phyloP scores from a whole-genome alignment of 2,797 vertebrate genomes.

The Hypotaenidia philippensis region DNA sequence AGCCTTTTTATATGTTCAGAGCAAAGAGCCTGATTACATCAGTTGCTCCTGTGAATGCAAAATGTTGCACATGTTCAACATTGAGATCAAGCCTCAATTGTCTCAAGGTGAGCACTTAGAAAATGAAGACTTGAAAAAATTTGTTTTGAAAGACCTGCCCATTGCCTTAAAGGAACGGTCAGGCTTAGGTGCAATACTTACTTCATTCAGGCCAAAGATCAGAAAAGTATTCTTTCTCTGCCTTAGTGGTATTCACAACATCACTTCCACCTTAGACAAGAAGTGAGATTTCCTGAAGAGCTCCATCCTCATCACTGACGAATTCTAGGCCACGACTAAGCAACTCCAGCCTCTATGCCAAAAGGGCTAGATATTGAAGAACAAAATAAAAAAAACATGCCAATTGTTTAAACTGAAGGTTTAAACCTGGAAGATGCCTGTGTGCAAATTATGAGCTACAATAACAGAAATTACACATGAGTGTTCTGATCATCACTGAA shows the following conservation, averaged over 20 bases:
- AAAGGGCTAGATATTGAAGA: not conserved
- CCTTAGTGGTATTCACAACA: not conserved
- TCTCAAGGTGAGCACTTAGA: not conserved
- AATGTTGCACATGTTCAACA: not conserved
- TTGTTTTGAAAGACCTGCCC: not conserved
- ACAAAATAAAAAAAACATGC: rapidly evolving
- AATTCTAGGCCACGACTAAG: not conserved
- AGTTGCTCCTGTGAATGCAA: not conserved
- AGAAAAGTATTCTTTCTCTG: not conserved
- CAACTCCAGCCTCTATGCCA: not conserved
- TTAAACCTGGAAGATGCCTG: not conserved
- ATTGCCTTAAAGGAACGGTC: not conserved
- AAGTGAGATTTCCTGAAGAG: not conserved
- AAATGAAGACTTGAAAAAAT: not conserved
- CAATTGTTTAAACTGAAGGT: not conserved
- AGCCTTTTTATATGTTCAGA: not conserved
- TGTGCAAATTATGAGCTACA: not conserved
- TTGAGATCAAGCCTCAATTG: not conserved
- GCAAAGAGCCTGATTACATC: not conserved
- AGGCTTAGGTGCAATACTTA: not conserved
- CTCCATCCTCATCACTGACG: not conserved
- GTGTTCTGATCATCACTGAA: not conserved
- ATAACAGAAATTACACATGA: not conserved
- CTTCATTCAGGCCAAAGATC: not conserved
- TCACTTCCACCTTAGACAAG: not conserved